Conservation (phyloP, 1,140 invertebrate genomes). For the Drosophila suzukii region DNA sequence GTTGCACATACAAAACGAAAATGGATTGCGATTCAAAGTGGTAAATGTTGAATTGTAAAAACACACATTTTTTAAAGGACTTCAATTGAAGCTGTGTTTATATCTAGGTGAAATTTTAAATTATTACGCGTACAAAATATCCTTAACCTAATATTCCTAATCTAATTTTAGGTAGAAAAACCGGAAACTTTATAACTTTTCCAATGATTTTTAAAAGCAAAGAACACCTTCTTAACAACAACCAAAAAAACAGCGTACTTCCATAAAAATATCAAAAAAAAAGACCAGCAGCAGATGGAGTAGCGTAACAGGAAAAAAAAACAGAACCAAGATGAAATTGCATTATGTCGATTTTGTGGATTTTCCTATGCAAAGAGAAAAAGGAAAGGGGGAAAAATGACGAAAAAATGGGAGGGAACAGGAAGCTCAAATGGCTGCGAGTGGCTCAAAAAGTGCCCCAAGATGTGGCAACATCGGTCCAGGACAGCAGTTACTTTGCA, state of each 20-base stretch:
- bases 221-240: background rate
- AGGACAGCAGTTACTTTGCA: slow-evolving; percentile 60
- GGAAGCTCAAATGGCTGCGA: slow-evolving; percentile 56
- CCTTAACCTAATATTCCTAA: too few species aligned
- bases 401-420: slow-evolving; percentile 27
- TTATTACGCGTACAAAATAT: background rate
- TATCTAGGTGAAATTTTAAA: background rate
- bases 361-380: slow-evolving; percentile 57
- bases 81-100: background rate
- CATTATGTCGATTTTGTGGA: slow-evolving; percentile 80
- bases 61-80: background rate
- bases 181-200: slow-evolving; percentile 5
- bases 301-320: slow-evolving; percentile 23
- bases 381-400: slow-evolving; percentile 11
- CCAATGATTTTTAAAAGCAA: slow-evolving; percentile 20
- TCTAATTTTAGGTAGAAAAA: background rate
- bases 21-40: background rate
- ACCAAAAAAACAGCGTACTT: slow-evolving; percentile 23
- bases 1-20: slow-evolving; percentile 3
- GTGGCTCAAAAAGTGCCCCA: slow-evolving; percentile 51
- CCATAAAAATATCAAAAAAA: slow-evolving; percentile 40
- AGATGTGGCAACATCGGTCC: slow-evolving; percentile 62
- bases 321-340: slow-evolving; percentile 65
- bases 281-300: slow-evolving; percentile 25
- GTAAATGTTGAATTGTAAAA: background rate